A percentile compares a stretch with the other conserved stretches of the same genome.
Evolutionary conservation across 1,140 invertebrate genomes (phyloP).

Genomic region (Nephotettix cincticeps): DNA sequence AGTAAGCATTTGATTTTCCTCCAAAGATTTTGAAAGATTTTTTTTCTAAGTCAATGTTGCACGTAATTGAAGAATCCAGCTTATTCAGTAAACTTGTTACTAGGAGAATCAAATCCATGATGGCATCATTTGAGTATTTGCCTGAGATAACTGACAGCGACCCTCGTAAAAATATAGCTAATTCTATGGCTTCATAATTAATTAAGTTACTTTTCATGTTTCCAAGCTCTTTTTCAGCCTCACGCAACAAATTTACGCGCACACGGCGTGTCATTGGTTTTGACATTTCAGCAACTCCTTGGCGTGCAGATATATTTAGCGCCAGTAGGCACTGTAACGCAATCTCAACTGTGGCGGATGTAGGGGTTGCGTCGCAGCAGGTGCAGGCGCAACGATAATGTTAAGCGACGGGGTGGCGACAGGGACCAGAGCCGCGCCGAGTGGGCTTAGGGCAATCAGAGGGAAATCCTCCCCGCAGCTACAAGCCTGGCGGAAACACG

Average conservation of each 20-base stretch:
- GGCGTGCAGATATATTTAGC: too few relatives aligned
- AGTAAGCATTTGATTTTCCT: not conserved
- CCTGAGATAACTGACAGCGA: conserved; percentile 1
- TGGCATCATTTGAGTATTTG: conserved; percentile 8
- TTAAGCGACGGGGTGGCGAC: too few relatives aligned
- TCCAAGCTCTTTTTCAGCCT: not conserved
- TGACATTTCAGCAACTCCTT: too few relatives aligned
- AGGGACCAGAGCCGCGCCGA: too few relatives aligned
- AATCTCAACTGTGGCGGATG: too few relatives aligned
- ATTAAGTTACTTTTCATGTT: not conserved
- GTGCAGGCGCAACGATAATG: too few relatives aligned
- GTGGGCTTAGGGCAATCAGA: too few relatives aligned
- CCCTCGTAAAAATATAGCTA: not conserved
- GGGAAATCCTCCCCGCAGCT: too few relatives aligned
- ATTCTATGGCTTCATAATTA: conserved; percentile 3
- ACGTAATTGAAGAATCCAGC: not conserved
- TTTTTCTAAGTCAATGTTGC: conserved; percentile 9
- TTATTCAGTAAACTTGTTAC: not conserved
- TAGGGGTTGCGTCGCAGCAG: too few relatives aligned
- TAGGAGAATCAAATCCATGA: not conserved
- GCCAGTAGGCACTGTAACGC: too few relatives aligned
- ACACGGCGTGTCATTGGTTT: not conserved
- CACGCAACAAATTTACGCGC: not conserved
- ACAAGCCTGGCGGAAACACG: too few relatives aligned
- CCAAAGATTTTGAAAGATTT: not conserved